Conservation (phyloP, 2,888 invertebrate genomes). For the Julus scanicus region DNA sequence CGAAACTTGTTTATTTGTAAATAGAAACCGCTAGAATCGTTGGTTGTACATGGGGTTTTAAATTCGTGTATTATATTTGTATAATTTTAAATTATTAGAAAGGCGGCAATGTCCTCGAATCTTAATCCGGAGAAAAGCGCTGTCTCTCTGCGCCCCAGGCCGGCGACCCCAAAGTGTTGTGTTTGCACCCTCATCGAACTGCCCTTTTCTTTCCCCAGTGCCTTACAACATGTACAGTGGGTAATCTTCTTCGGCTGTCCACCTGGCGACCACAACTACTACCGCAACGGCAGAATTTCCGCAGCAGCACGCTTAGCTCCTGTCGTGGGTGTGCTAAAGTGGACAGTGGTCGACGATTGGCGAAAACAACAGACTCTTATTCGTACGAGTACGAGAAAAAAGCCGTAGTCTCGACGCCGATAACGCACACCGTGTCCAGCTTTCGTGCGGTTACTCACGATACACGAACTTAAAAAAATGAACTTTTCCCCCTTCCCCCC, state of each 20-base stretch:
- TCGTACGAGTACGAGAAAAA: neutral
- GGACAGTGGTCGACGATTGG: neutral
- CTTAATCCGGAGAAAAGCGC: neutral
- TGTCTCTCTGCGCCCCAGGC: too few relatives aligned
- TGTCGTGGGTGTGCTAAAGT: neutral
- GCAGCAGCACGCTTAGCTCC: neutral
- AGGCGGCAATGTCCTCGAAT: neutral
- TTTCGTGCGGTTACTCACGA: neutral
- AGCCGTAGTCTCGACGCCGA: neutral
- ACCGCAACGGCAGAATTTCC: neutral
- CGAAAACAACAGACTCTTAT: neutral
- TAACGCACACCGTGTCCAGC: neutral
- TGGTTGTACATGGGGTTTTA: too few relatives aligned
- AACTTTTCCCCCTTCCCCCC: neutral
- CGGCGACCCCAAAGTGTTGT: neutral
- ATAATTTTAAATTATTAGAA: too few relatives aligned
- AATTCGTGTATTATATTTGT: too few relatives aligned
- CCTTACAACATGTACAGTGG: slow-evolving; percentile 39
- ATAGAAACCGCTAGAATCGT: too few relatives aligned
- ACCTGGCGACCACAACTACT: neutral
- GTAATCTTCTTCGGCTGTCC: slow-evolving; percentile 4
- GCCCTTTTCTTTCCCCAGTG: slow-evolving; percentile 8
- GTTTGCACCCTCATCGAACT: neutral
- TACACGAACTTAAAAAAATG: neutral
- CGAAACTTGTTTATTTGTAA: too few relatives aligned